phyloP scores from a whole-genome alignment of 2,797 vertebrate genomes.

The Synaphobranchus kaupii region DNA sequence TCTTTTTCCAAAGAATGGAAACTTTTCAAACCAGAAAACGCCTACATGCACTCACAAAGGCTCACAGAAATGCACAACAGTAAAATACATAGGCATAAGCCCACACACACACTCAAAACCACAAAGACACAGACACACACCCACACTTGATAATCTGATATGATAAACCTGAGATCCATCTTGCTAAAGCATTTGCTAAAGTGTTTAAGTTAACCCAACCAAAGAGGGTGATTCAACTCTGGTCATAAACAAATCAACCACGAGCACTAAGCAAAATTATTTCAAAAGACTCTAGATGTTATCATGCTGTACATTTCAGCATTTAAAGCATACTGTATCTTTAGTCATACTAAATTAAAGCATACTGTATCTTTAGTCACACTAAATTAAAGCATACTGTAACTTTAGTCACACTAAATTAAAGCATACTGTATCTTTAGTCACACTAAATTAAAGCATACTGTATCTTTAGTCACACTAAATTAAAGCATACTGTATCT shows the following conservation, averaged over 20 bases:
- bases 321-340: background rate
- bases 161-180: background rate
- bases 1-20: constrained; percentile 20
- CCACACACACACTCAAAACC: background rate
- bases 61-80: constrained; percentile 6
- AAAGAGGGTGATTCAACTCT: background rate
- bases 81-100: background rate
- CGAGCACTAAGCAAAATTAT: background rate
- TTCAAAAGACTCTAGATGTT: background rate
- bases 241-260: background rate
- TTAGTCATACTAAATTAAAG: background rate
- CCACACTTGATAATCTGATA: constrained; percentile 8
- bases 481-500: background rate
- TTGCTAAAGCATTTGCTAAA: constrained; percentile 1
- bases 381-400: background rate
- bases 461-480: background rate
- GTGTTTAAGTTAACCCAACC: background rate
- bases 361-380: no score
- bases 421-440: background rate
- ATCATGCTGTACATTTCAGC: background rate
- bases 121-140: background rate
- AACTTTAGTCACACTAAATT: background rate
- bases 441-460: no score
- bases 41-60: constrained; percentile 8
- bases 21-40: constrained; percentile 22